Base-by-base conservation (phyloP, 2,113 vertebrate genomes). In the Xyrauchen texanus region DNA sequence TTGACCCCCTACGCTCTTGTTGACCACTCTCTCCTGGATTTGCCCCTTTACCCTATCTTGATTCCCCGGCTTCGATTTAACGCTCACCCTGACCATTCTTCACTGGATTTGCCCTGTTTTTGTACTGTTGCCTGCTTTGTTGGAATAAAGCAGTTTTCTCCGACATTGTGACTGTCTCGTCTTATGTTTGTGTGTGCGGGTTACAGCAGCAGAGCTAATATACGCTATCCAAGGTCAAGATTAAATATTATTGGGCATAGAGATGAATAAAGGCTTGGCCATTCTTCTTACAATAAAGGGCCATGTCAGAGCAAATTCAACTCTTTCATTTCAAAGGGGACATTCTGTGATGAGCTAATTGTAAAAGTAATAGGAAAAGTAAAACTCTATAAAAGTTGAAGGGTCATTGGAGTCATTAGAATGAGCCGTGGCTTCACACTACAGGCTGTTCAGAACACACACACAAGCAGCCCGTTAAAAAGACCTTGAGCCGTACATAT, bases 221-320 rank as follows among this genome's bases (percentile, higher is more conserved):
- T 72, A 44, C 78, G n/a, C 16, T 13, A n/a, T 57, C 63, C 75
- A 81, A 84, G 78, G 82, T 83, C 78, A 77, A 80, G 82, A 76
- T 78, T 74, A 78, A 81, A 84, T 84, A 84, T 81, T 84, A 66
- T 84, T 72, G 55, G 11, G 68, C 64, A 53, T 74, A 70, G 69
- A 62, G 49, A 79, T 61, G 72, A 68, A 68, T 12, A 11, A 71
- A 71, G 74, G 58, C 70, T 8, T 7, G 34, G 55, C 52, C 44
- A 46, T 73, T 77, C 78, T 80, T 76, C 61, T 80, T 72, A 80
- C 62, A 80, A 77, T 80, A 73, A 80, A 67, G 74, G 76, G 4
- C 67, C 55, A 12, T 68, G 57, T 46, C 46, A 46, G 65, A 78
- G 79, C 69, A 81, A 78, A 81, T 81, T 70, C 77, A 78, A 58